Conservation (phyloP, 2,797 vertebrate genomes). For the Chiroxiphia lanceolata region DNA sequence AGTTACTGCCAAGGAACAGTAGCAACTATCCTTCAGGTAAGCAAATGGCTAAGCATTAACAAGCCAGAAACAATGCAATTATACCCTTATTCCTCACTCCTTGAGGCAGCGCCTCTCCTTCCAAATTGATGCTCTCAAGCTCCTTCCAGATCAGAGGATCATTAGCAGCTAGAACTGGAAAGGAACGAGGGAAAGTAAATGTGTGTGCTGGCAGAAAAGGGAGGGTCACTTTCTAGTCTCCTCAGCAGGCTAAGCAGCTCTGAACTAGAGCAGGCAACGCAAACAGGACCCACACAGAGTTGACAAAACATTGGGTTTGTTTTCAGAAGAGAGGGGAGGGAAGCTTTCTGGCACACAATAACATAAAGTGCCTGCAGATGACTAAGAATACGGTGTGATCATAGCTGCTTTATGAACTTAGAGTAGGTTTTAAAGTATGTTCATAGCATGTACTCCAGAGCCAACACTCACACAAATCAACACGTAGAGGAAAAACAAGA, state of each 20-base stretch:
- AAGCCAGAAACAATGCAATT: neutral
- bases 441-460: neutral
- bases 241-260: neutral
- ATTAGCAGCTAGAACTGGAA: neutral
- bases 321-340: slow-evolving; percentile 5
- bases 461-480: neutral
- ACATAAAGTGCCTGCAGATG: slow-evolving; percentile 15
- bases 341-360: neutral
- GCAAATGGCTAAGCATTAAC: neutral
- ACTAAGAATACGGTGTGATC: neutral
- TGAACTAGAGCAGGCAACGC: neutral
- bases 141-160: neutral
- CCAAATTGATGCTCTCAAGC: neutral
- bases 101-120: neutral
- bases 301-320: slow-evolving; percentile 41
- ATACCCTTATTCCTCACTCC: neutral
- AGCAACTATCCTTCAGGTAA: neutral
- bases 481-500: neutral
- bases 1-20: neutral
- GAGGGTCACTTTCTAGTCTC: neutral
- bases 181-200: neutral
- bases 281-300: slow-evolving; percentile 30
- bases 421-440: neutral
- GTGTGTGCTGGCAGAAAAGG: neutral
- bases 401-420: neutral